phyloP scores from a whole-genome alignment of 2,797 vertebrate genomes.

The Poeciliopsis presidionis region DNA sequence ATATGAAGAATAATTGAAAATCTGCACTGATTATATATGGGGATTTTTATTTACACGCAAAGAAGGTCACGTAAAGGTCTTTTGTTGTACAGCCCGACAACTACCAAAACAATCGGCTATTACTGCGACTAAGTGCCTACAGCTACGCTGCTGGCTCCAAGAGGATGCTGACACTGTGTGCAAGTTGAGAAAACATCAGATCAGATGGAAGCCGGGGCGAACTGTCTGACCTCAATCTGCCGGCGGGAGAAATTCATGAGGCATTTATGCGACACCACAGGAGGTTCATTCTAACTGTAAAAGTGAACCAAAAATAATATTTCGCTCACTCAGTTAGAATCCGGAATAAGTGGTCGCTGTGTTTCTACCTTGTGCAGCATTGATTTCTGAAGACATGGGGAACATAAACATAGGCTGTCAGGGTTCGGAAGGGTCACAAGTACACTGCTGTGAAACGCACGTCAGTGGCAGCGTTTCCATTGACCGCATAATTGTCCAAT shows the following conservation, averaged over 20 bases:
- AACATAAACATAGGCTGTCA: neutral
- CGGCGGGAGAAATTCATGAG: neutral
- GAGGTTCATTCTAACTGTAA: neutral
- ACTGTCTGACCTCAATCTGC: slow-evolving; percentile 1
- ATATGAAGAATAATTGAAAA: neutral
- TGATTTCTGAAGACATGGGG: neutral
- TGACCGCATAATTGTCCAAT: no score
- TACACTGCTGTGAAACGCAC: neutral
- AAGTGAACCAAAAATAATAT: neutral
- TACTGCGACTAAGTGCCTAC: neutral
- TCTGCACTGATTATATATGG: neutral
- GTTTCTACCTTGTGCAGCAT: neutral
- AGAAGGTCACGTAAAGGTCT: neutral
- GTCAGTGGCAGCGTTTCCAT: neutral
- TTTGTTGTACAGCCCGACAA: neutral
- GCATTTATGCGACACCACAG: neutral
- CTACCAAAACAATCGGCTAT: neutral
- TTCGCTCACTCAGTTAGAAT: neutral
- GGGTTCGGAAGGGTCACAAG: neutral
- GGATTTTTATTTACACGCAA: neutral
- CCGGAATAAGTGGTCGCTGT: neutral
- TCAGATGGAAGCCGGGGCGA: neutral
- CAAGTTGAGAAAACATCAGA: neutral
- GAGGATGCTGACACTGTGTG: neutral
- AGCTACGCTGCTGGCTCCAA: neutral